Evolutionary conservation across 2,113 vertebrate species (phyloP).

Genomic region (Cephalopholis sonnerati): DNA sequence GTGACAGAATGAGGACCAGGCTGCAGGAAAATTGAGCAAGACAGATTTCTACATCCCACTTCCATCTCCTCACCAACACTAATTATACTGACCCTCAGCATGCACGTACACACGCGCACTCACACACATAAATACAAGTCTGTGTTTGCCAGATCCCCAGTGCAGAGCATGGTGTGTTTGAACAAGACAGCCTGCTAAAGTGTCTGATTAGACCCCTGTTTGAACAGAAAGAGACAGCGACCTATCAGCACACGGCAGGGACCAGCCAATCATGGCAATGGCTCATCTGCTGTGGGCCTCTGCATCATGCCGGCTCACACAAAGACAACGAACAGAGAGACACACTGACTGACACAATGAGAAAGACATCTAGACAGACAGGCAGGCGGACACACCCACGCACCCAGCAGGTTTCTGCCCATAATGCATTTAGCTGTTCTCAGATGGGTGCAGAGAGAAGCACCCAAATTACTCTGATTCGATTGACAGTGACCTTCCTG

Average conservation of each 20-base stretch:
- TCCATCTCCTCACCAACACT: constrained; percentile 52
- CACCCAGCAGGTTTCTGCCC: constrained; percentile 38
- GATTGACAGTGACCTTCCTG: constrained; percentile 63
- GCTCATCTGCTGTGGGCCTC: constrained; percentile 48
- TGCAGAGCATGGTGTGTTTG: constrained; percentile 75
- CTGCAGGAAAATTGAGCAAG: constrained; percentile 50
- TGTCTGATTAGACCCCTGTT: constrained; percentile 80
- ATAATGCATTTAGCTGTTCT: constrained; percentile 59
- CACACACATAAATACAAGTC: constrained; percentile 36
- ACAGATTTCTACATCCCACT: constrained; percentile 54
- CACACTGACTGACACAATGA: constrained; percentile 26
- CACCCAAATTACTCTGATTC: constrained; percentile 60
- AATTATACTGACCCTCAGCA: constrained; percentile 64
- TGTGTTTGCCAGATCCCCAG: constrained; percentile 75
- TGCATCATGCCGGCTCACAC: constrained; percentile 49
- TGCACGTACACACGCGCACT: constrained; percentile 7
- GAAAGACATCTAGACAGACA: constrained; percentile 17
- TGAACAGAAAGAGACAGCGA: constrained; percentile 75
- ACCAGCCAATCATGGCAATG: constrained; percentile 55
- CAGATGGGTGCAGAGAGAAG: constrained; percentile 45
- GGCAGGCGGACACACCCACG: constrained; percentile 43
- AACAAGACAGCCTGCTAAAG: constrained; percentile 76
- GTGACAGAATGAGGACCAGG: constrained; percentile 58
- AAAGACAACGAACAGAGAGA: constrained; percentile 28
- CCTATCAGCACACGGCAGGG: constrained; percentile 70